Percentiles rank a stretch among this genome's conserved stretches.
phyloP scores from a whole-genome alignment of 1,140 invertebrate genomes.

The Glossosoma conforme region DNA sequence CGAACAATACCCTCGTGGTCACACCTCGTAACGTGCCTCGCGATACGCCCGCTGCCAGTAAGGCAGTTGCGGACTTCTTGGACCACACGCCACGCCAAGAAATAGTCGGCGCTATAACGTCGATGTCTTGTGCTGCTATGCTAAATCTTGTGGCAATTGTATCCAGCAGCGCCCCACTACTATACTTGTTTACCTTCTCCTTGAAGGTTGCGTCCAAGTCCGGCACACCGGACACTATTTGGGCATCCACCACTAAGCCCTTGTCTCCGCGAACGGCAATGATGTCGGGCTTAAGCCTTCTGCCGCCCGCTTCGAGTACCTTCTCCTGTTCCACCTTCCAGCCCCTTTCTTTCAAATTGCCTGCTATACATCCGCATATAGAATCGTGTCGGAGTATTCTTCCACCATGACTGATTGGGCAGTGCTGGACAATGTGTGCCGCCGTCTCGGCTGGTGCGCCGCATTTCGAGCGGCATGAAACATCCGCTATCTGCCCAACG shows the following conservation, averaged over 20 bases:
- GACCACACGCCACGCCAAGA: slow-evolving; percentile 2
- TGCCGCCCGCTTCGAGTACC: neutral
- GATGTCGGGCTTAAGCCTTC: neutral
- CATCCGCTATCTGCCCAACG: slow-evolving; percentile 6
- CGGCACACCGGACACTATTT: neutral
- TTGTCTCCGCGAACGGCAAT: neutral
- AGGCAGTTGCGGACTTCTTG: neutral
- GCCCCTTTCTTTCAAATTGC: neutral
- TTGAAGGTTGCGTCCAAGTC: neutral
- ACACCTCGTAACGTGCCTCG: neutral
- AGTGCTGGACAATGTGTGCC: slow-evolving; percentile 38
- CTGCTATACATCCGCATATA: neutral
- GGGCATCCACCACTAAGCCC: slow-evolving; percentile 1
- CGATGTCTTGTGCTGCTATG: neutral
- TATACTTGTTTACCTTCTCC: neutral
- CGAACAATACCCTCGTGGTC: neutral
- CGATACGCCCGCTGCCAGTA: neutral
- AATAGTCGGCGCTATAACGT: neutral
- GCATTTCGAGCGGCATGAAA: slow-evolving; percentile 36
- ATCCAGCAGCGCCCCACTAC: neutral
- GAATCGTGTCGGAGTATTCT: slow-evolving; percentile 35
- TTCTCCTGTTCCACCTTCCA: neutral
- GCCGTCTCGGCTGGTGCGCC: slow-evolving; percentile 38
- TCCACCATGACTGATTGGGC: slow-evolving; percentile 36
- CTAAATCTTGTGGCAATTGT: neutral